Evolutionary conservation across 1,140 invertebrate species (phyloP).

Genomic region (Dufourea novaeangliae): DNA sequence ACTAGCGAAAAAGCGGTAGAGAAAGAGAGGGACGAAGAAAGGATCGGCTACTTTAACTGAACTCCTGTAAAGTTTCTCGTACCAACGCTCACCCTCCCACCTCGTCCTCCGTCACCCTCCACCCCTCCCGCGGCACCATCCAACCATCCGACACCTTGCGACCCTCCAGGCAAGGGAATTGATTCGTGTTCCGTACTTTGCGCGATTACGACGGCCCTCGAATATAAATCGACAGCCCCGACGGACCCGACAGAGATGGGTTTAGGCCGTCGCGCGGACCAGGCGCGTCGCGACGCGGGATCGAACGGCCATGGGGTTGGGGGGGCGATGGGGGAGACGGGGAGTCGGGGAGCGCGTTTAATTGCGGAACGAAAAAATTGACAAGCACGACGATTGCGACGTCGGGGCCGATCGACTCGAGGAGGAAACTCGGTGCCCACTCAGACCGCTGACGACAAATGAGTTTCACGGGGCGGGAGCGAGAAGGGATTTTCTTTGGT

Average conservation of each 20-base stretch:
- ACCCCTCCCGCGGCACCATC: not conserved
- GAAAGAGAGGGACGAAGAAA: slow-evolving; percentile 9
- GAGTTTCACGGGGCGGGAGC: slow-evolving; percentile 11
- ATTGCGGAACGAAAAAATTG: slow-evolving; percentile 54
- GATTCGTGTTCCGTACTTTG: slow-evolving; percentile 70
- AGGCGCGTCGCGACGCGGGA: slow-evolving; percentile 9
- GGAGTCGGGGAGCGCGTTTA: slow-evolving; percentile 50
- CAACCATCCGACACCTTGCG: slow-evolving; percentile 32
- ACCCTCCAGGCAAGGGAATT: slow-evolving; percentile 61
- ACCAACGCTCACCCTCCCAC: slow-evolving; percentile 39
- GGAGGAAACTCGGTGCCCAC: not conserved
- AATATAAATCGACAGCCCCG: slow-evolving; percentile 68
- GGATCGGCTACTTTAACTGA: slow-evolving; percentile 71
- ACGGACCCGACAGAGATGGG: slow-evolving; percentile 25
- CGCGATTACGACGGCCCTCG: slow-evolving; percentile 66
- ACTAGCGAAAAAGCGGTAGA: not conserved
- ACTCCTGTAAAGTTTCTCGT: slow-evolving; percentile 72
- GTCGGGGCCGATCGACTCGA: slow-evolving; percentile 27
- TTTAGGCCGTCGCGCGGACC: slow-evolving; percentile 19
- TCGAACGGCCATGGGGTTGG: slow-evolving; percentile 20
- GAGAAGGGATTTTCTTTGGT: slow-evolving; percentile 20
- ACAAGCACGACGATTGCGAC: slow-evolving; percentile 26
- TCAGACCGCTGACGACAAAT: slow-evolving; percentile 24
- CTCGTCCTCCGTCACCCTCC: not conserved
- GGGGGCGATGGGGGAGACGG: too few relatives aligned